Base-by-base conservation (phyloP, 2,888 invertebrate genomes). In the Scaptomyza tumidula region DNA sequence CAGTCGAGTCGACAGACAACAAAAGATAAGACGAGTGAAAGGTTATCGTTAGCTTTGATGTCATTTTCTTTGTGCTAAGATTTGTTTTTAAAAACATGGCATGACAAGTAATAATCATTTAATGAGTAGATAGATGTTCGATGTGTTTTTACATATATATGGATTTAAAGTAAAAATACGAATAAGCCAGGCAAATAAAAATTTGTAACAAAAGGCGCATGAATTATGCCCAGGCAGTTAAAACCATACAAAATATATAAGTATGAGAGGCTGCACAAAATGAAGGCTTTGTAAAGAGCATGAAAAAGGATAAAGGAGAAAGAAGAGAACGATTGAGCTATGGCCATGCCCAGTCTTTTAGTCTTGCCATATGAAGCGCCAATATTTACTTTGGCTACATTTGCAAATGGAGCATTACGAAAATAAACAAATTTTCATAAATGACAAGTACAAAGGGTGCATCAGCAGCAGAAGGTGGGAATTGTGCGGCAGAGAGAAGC, bases 361-460 rank as follows among this genome's bases (percentile, higher is more conserved):
- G 65, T 52, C 67, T 69, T 10, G 65, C 56, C 67, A 80, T 72
- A 69, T 83, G 75, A 65, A 83, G 75, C 72, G 85, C 70, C 88
- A 79, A 88, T 89, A 89, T 89, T 88, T 88, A 86, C 89, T 86
- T 89, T 89, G 87, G 79, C 83, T 81, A 86, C 86, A 89, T 88
- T 89, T 84, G 80, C 86, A 90, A 90, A 88, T 86, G 87, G 84
- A 86, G 81, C 81, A 82, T 88, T 82, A 75, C 80, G 80, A 84
- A 82, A 80, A 90, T 89, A 90, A 90, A 90, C 89, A 90, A 86
- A 90, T 90, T 89, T 88, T 88, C 86, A 86, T 86, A 89, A 86
- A 83, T 86, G 86, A 86, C 88, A 84, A 86, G 87, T 82, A 84
- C 85, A 86, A 81, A 81, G 75, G 83, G 67, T 75, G 72, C 49